Evolutionary conservation across 2,113 vertebrate genomes (phyloP), one percentile per base, ranked within the genome.

Genomic region (Ascaphus truei): DNA sequence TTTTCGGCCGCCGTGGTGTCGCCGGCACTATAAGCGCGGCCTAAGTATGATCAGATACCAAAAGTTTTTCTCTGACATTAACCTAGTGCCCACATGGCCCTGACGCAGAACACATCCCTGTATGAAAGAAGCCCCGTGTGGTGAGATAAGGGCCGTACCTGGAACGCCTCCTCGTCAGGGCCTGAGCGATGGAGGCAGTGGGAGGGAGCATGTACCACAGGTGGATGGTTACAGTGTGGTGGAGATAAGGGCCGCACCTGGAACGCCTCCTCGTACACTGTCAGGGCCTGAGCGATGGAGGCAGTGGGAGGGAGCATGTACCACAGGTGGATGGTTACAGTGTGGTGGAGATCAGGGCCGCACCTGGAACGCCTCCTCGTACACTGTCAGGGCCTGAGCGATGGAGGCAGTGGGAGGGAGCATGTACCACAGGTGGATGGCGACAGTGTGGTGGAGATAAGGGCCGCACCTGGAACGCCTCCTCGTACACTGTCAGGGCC

Each of bases 121-220:
- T n/a, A n/a, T n/a, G n/a, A n/a, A n/a, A n/a, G n/a, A n/a, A n/a
- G n/a, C n/a, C n/a, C n/a, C n/a, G n/a, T n/a, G n/a, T n/a, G n/a
- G n/a, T n/a, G n/a, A n/a, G n/a, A n/a, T n/a, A n/a, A n/a, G n/a
- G n/a, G n/a, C 20, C 67, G 53, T 64, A 98, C 97, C 93, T 96
- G 90, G 72, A 98, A 98, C 0, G 97, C 94, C 0, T 76, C 75
- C 77, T 98, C 93, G 0, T 98, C 0, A 99, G 93, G 0, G 96
- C 93, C 53, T 84, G 88, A 29, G 95, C 89, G 60, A 98, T 91
- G 0, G 96, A 94, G 7, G 94, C 94, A 0, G 93, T 96, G 1
- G 97, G 95, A 0, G 96, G 94, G 56, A 98, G 83, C 82, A 98
- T 93, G 86, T 94, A 98, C 97, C 96, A 98, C 4, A 98, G 92